Evolutionary conservation across 2,113 vertebrate genomes (phyloP).

Genomic region (Euleptes europaea): DNA sequence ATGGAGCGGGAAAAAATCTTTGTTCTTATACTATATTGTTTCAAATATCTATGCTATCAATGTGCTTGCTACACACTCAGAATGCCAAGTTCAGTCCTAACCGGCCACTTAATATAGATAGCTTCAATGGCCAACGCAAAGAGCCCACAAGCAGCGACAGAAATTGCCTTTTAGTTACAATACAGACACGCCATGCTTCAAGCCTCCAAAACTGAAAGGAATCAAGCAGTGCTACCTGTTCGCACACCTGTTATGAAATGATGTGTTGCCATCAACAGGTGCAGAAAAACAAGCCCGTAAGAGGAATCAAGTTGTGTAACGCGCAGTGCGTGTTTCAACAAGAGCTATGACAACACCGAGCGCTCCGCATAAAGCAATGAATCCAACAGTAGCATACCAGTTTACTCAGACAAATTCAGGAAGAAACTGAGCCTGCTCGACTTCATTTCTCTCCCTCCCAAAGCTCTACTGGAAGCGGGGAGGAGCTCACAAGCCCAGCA

Average conservation of each 20-base stretch:
- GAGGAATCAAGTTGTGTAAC: slow-evolving; percentile 42
- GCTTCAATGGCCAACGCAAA: neutral
- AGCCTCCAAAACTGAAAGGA: neutral
- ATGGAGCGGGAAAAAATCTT: too few relatives aligned
- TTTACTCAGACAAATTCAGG: slow-evolving; percentile 37
- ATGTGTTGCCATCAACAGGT: slow-evolving; percentile 56
- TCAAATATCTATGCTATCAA: neutral
- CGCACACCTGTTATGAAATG: slow-evolving; percentile 57
- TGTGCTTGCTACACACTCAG: too few relatives aligned
- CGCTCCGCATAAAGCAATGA: slow-evolving; percentile 46
- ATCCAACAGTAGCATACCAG: slow-evolving; percentile 41
- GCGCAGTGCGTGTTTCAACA: slow-evolving; percentile 49
- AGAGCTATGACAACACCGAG: slow-evolving; percentile 45
- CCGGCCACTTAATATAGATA: neutral
- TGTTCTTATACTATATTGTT: too few relatives aligned
- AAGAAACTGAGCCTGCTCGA: slow-evolving; percentile 29
- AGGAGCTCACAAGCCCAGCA: neutral
- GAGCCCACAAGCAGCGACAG: neutral
- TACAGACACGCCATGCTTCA: neutral
- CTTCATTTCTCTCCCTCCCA: neutral
- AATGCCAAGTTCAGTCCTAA: neutral
- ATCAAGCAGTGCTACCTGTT: neutral
- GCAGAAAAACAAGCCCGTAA: slow-evolving; percentile 38
- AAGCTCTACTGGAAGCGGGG: neutral
- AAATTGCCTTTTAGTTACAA: neutral